Evolutionary conservation across 2,888 invertebrate species (phyloP).

Genomic region (Drosophila ochracea): DNA sequence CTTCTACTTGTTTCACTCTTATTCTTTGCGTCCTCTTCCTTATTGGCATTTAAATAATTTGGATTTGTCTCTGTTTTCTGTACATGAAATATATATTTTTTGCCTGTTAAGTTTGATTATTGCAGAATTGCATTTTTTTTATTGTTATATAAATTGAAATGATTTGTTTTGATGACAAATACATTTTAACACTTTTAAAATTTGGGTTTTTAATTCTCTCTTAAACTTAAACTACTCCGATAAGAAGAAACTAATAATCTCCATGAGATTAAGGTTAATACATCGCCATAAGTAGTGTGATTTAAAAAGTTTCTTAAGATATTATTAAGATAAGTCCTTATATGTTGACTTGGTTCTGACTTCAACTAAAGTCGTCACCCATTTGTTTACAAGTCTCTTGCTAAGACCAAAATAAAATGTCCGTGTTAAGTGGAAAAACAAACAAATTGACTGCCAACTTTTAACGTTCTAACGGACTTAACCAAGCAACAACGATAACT

Average conservation of each 20-base stretch:
- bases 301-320: neutral
- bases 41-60: slow-evolving; percentile 24
- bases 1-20: neutral
- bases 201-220: neutral
- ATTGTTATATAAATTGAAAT: neutral
- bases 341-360: neutral
- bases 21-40: neutral
- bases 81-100: neutral
- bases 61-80: slow-evolving; percentile 21
- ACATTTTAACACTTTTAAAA: neutral
- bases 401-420: slow-evolving; percentile 68
- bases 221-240: neutral
- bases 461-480: slow-evolving; percentile 70
- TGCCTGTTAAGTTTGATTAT: neutral
- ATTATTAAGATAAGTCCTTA: slow-evolving; percentile 1
- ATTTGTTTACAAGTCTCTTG: slow-evolving; percentile 59
- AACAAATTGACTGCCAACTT: slow-evolving; percentile 75
- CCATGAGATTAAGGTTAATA: neutral
- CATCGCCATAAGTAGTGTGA: neutral
- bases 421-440: slow-evolving; percentile 75
- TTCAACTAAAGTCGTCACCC: slow-evolving; percentile 33
- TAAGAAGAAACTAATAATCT: neutral
- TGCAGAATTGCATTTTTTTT: neutral
- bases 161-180: neutral
- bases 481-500: slow-evolving; percentile 19